These are phyloP conservation scores for Silurus glanis DNA, from an alignment of 2,113 vertebrate species.

Conservation along the genomic window DNA sequence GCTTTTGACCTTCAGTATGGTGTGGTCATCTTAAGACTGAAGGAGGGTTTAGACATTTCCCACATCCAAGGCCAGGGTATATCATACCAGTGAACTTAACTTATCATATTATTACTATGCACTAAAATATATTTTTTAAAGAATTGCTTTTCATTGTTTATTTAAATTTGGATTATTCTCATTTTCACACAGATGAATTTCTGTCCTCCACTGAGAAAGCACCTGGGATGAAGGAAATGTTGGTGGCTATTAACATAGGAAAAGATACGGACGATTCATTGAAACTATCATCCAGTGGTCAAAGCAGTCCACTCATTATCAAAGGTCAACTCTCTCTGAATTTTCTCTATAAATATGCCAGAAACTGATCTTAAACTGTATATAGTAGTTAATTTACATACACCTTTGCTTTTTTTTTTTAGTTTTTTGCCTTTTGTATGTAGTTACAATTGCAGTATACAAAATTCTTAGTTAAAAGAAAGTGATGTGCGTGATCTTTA, in stretches of 20 bases:
- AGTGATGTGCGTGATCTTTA: not conserved
- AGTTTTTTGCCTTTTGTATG: no score
- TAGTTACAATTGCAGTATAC: not conserved
- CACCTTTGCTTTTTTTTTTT: not conserved
- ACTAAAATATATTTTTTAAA: not conserved
- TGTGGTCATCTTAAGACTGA: constrained; percentile 88
- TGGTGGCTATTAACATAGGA: constrained; percentile 78
- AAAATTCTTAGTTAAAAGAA: not conserved
- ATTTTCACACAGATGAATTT: constrained; percentile 78
- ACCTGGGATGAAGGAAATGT: constrained; percentile 77
- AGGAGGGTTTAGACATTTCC: constrained; percentile 92
- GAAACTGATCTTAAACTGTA: not conserved
- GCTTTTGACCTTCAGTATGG: constrained; percentile 94
- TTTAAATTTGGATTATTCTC: not conserved
- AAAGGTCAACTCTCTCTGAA: constrained; percentile 75
- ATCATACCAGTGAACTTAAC: not conserved
- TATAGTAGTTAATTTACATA: not conserved
- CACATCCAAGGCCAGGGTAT: constrained; percentile 92
- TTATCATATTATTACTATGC: not conserved
- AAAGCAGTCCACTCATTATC: constrained; percentile 71
- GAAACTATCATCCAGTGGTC: constrained; percentile 74
- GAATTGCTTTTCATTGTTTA: not conserved
- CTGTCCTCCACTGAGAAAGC: constrained; percentile 85
- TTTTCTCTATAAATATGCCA: not conserved
- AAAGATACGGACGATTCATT: constrained; percentile 83